phyloP scores from a whole-genome alignment of 1,140 invertebrate species.

The Drosophila saltans region DNA sequence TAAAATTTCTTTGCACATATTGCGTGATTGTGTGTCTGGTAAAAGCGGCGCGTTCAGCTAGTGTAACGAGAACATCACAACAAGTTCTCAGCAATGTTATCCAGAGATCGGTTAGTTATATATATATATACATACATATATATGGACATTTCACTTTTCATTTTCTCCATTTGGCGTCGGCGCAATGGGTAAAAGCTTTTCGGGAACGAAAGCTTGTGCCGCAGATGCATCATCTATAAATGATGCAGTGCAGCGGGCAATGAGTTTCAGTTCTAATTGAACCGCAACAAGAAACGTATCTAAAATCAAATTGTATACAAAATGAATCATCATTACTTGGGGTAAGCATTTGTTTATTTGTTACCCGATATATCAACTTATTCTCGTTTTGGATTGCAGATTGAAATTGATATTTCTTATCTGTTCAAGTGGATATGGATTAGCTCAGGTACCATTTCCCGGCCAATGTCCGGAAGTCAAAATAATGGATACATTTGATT shows the following conservation, averaged over 20 bases:
- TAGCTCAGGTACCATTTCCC: constrained; percentile 86
- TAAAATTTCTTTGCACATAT: constrained; percentile 29
- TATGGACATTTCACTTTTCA: constrained; percentile 59
- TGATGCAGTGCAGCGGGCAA: constrained; percentile 48
- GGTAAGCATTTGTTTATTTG: constrained; percentile 3
- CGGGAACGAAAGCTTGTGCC: constrained; percentile 45
- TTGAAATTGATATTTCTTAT: constrained; percentile 39
- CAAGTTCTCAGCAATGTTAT: neutral
- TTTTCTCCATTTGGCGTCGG: constrained; percentile 44
- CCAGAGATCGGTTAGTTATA: constrained; percentile 6
- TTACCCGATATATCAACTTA: neutral
- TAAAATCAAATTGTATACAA: neutral
- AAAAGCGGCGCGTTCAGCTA: constrained; percentile 34
- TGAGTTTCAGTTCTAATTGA: constrained; percentile 48
- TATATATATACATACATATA: constrained; percentile 38
- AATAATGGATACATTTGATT: constrained; percentile 86
- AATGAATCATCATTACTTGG: constrained; percentile 35
- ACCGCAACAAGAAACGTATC: constrained; percentile 28
- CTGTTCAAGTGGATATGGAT: constrained; percentile 32
- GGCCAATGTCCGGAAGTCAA: constrained; percentile 87
- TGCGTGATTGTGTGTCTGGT: constrained; percentile 1
- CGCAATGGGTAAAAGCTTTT: constrained; percentile 45
- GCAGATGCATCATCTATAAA: constrained; percentile 57
- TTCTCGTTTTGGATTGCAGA: constrained; percentile 19
- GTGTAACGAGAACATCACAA: constrained; percentile 46